Base-by-base conservation (phyloP, 2,888 invertebrate species). In the Drosophila infuscata region DNA sequence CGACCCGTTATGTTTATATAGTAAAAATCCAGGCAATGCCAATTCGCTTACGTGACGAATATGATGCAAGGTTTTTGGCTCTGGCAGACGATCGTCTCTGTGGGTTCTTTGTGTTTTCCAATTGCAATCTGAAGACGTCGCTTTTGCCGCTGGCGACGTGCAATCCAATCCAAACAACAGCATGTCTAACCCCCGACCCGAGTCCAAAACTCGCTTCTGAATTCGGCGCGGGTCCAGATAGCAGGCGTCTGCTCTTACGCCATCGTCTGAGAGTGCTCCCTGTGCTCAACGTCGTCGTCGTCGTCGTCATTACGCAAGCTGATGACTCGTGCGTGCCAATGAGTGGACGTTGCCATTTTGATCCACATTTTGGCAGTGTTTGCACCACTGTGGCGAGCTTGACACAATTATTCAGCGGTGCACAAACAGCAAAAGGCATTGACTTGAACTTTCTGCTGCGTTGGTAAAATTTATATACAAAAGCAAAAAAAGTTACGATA, bases 381-480 rank as follows among this genome's bases (percentile, higher is more conserved):
- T 63, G 86, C 54, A n/a, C 87, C 87, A 87, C 87, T 69, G 87
- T 87, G 62, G 30, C 78, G 66, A 52, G 79, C 87, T 82, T 83
- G 85, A 81, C 89, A 88, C 79, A 49, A 63, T 79, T 88, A 64
- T 48, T 46, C 11, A 46, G 61, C 66, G 41, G 25, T 58, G 52
- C 73, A 69, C 32, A 56, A 56, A 63, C 9, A 68, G 69, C 49
- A 69, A 83, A 83, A 83, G 88, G 88, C 89, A 82, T 81, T 81
- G 88, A 82, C 79, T 85, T 75, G 63, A 70, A 65, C 70, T 83
- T 92, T 91, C 91, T 91, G 91, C 87, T 91, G 90, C 88, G 83
- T 87, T 91, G 90, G 88, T 91, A 88, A 74, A 86, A 83, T 84
- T 91, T 91, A 90, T 91, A 91, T 91, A 91, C 89, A 91, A 91